Conservation (phyloP, 2,888 invertebrate species). For the Acanthosepion lycidas region DNA sequence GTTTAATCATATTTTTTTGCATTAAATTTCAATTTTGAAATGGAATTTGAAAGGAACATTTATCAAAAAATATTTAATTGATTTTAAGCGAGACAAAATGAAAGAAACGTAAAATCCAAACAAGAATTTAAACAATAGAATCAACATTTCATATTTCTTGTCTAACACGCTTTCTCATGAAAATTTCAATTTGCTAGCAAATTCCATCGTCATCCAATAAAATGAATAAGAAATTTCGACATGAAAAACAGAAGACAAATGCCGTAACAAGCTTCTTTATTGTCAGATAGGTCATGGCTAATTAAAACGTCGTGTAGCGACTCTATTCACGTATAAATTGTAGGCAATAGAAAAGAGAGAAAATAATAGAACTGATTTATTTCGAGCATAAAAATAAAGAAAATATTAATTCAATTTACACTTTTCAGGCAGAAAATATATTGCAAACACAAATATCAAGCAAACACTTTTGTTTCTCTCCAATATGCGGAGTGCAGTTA, state of each 20-base stretch:
- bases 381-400: no score
- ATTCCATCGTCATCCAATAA: not conserved
- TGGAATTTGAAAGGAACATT: not conserved
- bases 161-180: not conserved
- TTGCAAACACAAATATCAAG: no score
- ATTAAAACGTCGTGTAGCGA: not conserved
- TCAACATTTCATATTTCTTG: not conserved
- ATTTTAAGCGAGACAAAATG: not conserved
- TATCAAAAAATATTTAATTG: not conserved
- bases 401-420: no score
- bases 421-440: no score
- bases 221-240: not conserved
- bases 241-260: not conserved
- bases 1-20: not conserved
- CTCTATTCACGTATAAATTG: not conserved
- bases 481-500: no score
- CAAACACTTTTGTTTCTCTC: no score
- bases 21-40: constrained; percentile 8
- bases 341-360: not conserved
- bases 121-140: not conserved
- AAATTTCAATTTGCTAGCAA: not conserved
- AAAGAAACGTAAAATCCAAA: not conserved
- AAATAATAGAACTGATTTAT: no score
- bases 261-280: not conserved
- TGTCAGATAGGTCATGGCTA: not conserved